Conservation (phyloP, 2,888 invertebrate genomes). For the Macroteleia sp. region DNA sequence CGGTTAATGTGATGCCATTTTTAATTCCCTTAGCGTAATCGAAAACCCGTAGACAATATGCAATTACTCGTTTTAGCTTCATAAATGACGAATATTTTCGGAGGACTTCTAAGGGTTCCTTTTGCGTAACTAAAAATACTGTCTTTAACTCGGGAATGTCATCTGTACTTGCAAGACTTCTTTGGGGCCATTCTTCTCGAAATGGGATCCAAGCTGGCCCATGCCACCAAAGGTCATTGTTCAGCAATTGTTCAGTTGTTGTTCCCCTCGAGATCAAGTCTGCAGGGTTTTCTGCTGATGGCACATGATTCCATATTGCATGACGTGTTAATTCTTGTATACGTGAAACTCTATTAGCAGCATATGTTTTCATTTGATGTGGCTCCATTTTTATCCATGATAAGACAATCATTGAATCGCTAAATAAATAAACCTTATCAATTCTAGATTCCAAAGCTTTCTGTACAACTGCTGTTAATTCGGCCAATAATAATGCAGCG, state of each 20-base stretch:
- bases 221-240: constrained; percentile 57
- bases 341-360: background rate
- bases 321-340: background rate
- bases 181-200: background rate
- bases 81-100: background rate
- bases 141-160: background rate
- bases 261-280: constrained; percentile 66
- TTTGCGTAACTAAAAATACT: background rate
- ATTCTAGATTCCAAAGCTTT: constrained; percentile 16
- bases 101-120: background rate
- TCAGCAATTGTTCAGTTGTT: constrained; percentile 43
- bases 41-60: background rate
- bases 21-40: constrained; percentile 2
- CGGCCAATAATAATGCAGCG: constrained; percentile 46
- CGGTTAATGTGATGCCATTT: background rate
- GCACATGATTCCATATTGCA: constrained; percentile 63
- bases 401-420: constrained; percentile 39
- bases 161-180: background rate
- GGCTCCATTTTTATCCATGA: constrained; percentile 31
- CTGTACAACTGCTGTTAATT: constrained; percentile 22
- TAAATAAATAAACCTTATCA: constrained; percentile 15
- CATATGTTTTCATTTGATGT: background rate
- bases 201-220: constrained; percentile 58
- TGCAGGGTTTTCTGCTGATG: constrained; percentile 64
- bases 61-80: background rate